phyloP scores from a whole-genome alignment of 1,140 invertebrate genomes.

The Psix sp. region DNA sequence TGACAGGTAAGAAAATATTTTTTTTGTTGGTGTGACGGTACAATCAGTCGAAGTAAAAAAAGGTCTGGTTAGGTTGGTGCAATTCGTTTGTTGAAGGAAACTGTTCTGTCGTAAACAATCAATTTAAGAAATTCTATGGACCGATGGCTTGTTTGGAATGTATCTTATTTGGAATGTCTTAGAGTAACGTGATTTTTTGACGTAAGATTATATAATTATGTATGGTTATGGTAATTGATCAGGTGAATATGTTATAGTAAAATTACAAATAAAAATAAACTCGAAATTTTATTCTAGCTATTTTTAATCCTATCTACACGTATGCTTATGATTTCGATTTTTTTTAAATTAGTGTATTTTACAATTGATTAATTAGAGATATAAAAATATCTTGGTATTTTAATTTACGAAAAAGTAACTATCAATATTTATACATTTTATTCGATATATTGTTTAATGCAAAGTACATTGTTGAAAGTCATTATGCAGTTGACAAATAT shows the following conservation, averaged over 20 bases:
- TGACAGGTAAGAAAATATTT: conserved; percentile 44
- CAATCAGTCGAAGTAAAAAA: conserved; percentile 31
- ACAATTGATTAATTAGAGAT: too few relatives aligned
- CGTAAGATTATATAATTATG: conserved; percentile 33
- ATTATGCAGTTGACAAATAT: too few relatives aligned
- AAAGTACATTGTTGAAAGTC: too few relatives aligned
- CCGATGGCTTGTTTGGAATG: conserved; percentile 10
- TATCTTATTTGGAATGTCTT: not conserved
- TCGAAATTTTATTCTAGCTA: too few relatives aligned
- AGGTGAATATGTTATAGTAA: conserved; percentile 21
- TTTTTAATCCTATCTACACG: too few relatives aligned
- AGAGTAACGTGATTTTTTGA: conserved; percentile 11
- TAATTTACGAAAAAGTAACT: not conserved
- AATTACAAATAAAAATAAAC: not conserved
- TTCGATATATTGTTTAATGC: conserved; percentile 1
- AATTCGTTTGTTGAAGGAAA: conserved; percentile 37
- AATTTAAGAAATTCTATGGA: conserved; percentile 17
- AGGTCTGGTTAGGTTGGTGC: conserved; percentile 21
- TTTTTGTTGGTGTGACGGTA: conserved; percentile 13
- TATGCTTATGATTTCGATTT: too few relatives aligned
- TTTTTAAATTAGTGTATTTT: too few relatives aligned
- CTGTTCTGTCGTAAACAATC: conserved; percentile 28
- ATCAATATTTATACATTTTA: not conserved
- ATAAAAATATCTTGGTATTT: too few relatives aligned
- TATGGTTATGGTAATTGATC: conserved; percentile 32